Base-by-base conservation (phyloP, 2,113 vertebrate species). In the Psilopogon haemacephalus region DNA sequence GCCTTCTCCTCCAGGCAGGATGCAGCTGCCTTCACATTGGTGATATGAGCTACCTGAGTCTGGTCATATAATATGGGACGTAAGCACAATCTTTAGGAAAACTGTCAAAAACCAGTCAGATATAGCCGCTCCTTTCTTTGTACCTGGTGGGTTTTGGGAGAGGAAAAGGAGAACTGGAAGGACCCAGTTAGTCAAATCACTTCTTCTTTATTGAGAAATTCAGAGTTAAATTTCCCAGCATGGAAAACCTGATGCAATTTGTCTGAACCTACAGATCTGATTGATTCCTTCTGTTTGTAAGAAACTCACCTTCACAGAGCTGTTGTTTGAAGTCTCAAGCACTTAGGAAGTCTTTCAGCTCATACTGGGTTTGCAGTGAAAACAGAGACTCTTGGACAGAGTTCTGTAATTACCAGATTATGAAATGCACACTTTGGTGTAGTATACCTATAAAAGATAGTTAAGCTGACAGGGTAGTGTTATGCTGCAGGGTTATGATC, bases 391-490 rank as follows among this genome's bases (percentile, higher is more conserved):
- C 27, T 55, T 33, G 18, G 26, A 46, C 21, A 77, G 70, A 70
- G 54, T 71, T 35, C 82, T 62, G n/a, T 93, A 93, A 94, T 92
- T 89, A 58, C 7, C 23, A 10, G 54, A 71, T 79, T 88, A 79
- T 88, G 92, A 91, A 90, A 90, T 40, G 55, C 72, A 72, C 69
- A 56, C 72, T 87, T 89, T 30, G 37, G 84, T 80, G 11, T 33
- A 13, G 37, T 73, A 77, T 67, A 60, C 74, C 32, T 74, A 38
- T 38, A 62, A 74, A 91, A 85, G 69, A 52, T 64, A 71, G 91
- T 83, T 82, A 82, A 77, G 37, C 88, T 90, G 85, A 52, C 79
- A 88, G 42, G 40, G 37, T 8, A 63, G 46, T 38, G 28, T 86
- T 86, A 37, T 80, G 74, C 79, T 74, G 33, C 9, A 64, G 75